These are phyloP conservation scores for Plusia festucae DNA, from an alignment of 2,888 invertebrate genomes.

Conservation along the genomic window DNA sequence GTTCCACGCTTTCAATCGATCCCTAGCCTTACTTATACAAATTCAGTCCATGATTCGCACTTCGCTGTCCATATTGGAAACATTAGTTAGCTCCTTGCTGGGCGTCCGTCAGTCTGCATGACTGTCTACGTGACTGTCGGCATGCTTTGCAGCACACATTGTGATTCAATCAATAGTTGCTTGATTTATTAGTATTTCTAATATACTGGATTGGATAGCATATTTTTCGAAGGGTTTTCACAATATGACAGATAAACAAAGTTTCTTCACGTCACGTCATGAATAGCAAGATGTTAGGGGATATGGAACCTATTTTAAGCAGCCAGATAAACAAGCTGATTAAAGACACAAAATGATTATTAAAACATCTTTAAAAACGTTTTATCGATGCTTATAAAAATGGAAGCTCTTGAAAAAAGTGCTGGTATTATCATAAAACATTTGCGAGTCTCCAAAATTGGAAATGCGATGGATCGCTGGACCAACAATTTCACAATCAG, in stretches of 20 bases:
- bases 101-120: constrained; percentile 72
- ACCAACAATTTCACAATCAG: constrained; percentile 32
- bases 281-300: too few relatives aligned
- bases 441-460: constrained; percentile 5
- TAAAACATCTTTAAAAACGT: constrained; percentile 7
- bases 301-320: too few relatives aligned
- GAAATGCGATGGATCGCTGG: constrained; percentile 6
- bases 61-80: constrained; percentile 53
- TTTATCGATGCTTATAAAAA: constrained; percentile 15
- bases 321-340: too few relatives aligned
- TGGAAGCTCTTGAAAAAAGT: background rate
- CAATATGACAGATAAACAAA: background rate
- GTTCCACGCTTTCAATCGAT: constrained; percentile 27
- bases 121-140: constrained; percentile 65
- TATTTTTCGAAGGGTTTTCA: background rate
- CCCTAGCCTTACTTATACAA: constrained; percentile 39
- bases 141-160: constrained; percentile 46
- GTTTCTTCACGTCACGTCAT: too few relatives aligned
- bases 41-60: constrained; percentile 52
- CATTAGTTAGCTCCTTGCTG: constrained; percentile 57
- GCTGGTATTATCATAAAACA: background rate
- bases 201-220: constrained; percentile 7
- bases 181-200: constrained; percentile 37
- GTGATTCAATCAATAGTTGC: constrained; percentile 29
- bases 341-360: too few relatives aligned